phyloP scores from a whole-genome alignment of 2,797 vertebrate genomes.

The Selene dorsalis region DNA sequence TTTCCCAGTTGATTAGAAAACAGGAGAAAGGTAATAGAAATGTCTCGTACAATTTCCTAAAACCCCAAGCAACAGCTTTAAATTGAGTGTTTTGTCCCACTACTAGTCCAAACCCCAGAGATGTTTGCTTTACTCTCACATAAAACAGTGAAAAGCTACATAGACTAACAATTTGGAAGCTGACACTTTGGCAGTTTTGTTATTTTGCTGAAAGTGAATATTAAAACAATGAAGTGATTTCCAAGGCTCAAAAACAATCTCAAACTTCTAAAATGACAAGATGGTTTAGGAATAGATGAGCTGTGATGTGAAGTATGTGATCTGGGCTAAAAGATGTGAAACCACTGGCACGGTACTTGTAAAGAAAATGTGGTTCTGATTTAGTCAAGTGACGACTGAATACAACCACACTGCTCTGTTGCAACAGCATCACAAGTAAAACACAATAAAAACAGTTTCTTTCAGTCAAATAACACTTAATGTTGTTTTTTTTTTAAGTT shows the following conservation, averaged over 20 bases:
- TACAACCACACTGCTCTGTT: conserved; percentile 1
- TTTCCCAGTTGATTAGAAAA: background rate
- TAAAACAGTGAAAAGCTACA: background rate
- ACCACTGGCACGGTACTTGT: background rate
- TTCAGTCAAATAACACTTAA: conserved; percentile 25
- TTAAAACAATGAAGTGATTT: background rate
- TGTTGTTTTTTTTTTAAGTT: background rate
- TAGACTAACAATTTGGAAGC: background rate
- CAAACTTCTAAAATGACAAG: background rate
- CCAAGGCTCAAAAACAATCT: background rate
- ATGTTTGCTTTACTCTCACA: background rate
- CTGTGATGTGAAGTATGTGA: background rate
- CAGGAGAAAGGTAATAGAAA: no score
- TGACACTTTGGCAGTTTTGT: background rate
- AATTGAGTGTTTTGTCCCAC: background rate
- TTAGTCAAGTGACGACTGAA: background rate
- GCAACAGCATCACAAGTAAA: background rate
- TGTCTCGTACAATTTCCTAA: background rate
- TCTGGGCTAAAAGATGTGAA: conserved; percentile 5
- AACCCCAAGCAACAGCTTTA: background rate
- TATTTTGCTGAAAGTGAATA: background rate
- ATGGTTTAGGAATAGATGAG: background rate
- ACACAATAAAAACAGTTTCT: background rate
- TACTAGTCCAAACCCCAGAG: background rate
- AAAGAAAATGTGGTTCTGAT: background rate